These are phyloP conservation scores for Nemapogon koenigi DNA, from an alignment of 2,888 invertebrate species.

Conservation along the genomic window DNA sequence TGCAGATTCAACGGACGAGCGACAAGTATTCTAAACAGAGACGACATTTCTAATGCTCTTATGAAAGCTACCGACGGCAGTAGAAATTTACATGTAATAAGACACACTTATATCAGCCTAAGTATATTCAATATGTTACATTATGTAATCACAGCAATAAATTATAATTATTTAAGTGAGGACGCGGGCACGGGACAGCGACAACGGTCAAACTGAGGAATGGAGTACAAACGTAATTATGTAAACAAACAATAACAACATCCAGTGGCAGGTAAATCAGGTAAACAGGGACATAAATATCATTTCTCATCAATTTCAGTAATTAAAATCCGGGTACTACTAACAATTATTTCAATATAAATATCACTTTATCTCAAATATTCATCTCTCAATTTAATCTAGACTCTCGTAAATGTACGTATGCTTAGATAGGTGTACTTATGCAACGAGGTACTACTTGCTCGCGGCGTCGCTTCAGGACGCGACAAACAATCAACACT, in stretches of 20 bases:
- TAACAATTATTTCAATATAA: constrained; percentile 55
- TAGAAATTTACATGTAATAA: constrained; percentile 33
- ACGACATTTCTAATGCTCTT: constrained; percentile 5
- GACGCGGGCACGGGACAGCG: constrained; percentile 21
- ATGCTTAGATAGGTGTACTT: too few species aligned
- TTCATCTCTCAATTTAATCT: neutral
- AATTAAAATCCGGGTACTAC: constrained; percentile 53
- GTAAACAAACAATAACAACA: too few species aligned
- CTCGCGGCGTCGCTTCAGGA: constrained; percentile 9
- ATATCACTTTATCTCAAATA: constrained; percentile 42
- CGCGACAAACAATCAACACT: constrained; percentile 44
- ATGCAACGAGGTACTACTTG: neutral
- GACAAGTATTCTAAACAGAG: neutral
- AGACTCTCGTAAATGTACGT: neutral
- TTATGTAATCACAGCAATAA: constrained; percentile 62
- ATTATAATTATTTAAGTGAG: constrained; percentile 41
- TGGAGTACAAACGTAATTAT: too few species aligned
- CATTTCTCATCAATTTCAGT: constrained; percentile 47
- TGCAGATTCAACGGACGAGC: too few species aligned
- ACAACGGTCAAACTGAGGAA: constrained; percentile 22
- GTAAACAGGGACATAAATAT: constrained; percentile 26
- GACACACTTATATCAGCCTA: constrained; percentile 42
- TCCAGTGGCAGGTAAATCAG: too few species aligned
- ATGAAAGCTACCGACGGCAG: constrained; percentile 32
- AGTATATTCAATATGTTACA: constrained; percentile 47